Evolutionary conservation across 2,797 vertebrate species (phyloP).

Genomic region (Thunnus albacares): DNA sequence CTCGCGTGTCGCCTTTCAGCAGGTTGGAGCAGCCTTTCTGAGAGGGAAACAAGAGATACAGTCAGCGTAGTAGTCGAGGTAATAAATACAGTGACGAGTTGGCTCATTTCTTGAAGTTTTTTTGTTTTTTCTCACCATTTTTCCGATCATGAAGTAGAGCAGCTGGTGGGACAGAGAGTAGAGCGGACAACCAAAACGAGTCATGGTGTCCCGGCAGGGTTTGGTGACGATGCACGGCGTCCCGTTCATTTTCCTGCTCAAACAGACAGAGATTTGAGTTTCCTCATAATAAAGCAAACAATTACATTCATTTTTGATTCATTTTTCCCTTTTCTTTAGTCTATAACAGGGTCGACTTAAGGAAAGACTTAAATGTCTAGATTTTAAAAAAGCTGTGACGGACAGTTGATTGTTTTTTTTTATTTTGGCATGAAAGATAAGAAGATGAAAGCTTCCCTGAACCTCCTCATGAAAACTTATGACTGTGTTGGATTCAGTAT

Average conservation of each 20-base stretch:
- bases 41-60: background rate
- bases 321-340: no score
- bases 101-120: background rate
- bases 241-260: conserved; percentile 84
- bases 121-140: conserved; percentile 83
- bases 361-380: no score
- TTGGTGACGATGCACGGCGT: conserved; percentile 87
- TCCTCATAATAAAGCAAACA: background rate
- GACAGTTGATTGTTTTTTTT: no score
- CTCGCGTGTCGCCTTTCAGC: conserved; percentile 82
- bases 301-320: no score
- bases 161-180: conserved; percentile 93
- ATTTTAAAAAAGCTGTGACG: no score
- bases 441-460: no score
- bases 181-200: conserved; percentile 82
- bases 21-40: conserved; percentile 88
- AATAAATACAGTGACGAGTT: background rate
- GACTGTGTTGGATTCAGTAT: no score
- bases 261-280: conserved; percentile 21
- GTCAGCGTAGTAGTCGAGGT: background rate
- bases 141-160: conserved; percentile 90
- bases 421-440: no score
- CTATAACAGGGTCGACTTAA: no score
- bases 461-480: no score
- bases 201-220: conserved; percentile 88